These are phyloP conservation scores for Antheraea assamensis DNA, from an alignment of 2,888 invertebrate genomes.

Conservation along the genomic window DNA sequence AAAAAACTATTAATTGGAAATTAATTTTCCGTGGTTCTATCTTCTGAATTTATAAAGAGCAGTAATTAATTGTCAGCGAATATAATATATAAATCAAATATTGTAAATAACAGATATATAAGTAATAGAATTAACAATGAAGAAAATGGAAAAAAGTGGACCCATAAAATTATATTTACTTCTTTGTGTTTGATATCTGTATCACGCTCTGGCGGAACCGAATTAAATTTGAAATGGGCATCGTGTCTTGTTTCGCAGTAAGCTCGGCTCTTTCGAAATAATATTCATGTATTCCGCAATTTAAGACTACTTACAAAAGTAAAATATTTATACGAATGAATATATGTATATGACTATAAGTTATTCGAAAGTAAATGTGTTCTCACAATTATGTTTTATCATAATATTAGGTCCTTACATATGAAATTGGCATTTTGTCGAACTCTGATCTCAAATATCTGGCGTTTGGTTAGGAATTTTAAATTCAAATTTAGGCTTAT, in stretches of 20 bases:
- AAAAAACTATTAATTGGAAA: no score
- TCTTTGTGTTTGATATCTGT: slow-evolving; percentile 17
- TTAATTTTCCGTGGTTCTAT: no score
- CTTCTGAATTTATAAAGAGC: no score
- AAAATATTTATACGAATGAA: slow-evolving; percentile 1
- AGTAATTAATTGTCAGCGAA: no score
- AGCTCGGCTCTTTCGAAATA: slow-evolving; percentile 19
- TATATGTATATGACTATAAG: background rate
- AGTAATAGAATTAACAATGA: background rate
- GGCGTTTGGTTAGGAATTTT: no score
- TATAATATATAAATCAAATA: background rate
- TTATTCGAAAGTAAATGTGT: slow-evolving; percentile 5
- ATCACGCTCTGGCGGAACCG: slow-evolving; percentile 17
- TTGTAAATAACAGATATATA: background rate
- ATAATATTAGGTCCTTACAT: background rate
- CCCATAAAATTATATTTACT: slow-evolving; percentile 14
- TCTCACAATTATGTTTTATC: background rate
- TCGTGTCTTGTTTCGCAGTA: slow-evolving; percentile 19
- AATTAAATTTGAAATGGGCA: slow-evolving; percentile 18
- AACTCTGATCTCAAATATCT: no score
- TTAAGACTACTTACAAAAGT: slow-evolving; percentile 15
- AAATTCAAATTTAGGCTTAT: no score
- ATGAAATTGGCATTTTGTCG: no score
- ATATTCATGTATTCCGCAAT: slow-evolving; percentile 19
- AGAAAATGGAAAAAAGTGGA: background rate